Evolutionary conservation across 1,140 invertebrate genomes (phyloP).

Genomic region (Diplogasteroides magnus): DNA sequence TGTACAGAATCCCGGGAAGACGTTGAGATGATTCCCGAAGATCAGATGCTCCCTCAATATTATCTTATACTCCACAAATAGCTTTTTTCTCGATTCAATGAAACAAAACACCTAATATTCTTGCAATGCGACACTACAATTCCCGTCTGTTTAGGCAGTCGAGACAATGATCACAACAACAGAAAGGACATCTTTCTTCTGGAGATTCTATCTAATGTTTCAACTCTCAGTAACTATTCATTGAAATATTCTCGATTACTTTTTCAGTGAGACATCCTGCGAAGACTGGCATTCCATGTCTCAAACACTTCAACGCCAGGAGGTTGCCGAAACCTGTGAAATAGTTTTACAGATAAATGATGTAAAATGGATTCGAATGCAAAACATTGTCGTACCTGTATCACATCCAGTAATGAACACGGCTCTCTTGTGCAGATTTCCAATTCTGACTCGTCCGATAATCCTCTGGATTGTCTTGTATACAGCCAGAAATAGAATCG

Average conservation of each 20-base stretch:
- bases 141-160: too few relatives aligned
- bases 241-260: too few relatives aligned
- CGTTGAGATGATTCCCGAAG: background rate
- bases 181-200: too few relatives aligned
- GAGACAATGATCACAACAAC: too few relatives aligned
- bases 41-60: background rate
- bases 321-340: conserved; percentile 29
- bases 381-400: too few relatives aligned
- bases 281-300: conserved; percentile 34
- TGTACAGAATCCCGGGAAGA: background rate
- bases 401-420: background rate
- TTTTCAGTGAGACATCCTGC: conserved; percentile 37
- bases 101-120: too few relatives aligned
- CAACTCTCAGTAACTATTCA: too few relatives aligned
- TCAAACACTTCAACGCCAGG: conserved; percentile 36
- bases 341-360: too few relatives aligned
- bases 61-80: too few relatives aligned
- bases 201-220: too few relatives aligned
- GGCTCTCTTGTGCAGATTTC: background rate
- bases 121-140: too few relatives aligned
- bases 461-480: background rate
- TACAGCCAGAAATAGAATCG: background rate
- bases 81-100: too few relatives aligned
- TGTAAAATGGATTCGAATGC: background rate
- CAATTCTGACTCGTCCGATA: background rate